Conservation (phyloP, 1,140 invertebrate genomes). For the Copidosoma floridanum region DNA sequence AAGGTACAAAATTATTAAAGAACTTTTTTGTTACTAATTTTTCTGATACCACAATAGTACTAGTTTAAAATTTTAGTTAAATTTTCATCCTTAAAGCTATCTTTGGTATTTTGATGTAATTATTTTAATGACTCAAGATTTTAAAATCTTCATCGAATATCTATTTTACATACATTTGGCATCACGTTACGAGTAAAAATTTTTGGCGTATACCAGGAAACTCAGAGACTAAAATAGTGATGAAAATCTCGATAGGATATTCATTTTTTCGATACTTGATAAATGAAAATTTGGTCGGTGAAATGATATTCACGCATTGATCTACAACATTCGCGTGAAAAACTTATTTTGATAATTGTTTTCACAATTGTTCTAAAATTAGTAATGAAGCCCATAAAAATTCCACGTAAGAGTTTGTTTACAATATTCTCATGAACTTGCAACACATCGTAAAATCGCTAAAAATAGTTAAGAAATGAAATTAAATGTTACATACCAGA, state of each 20-base stretch:
- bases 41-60: not conserved
- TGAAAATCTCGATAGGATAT: no score
- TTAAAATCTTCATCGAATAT: not conserved
- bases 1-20: slow-evolving; percentile 8
- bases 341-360: no score
- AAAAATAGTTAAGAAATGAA: no score
- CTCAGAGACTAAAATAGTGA: no score
- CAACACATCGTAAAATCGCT: no score
- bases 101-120: not conserved
- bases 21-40: not conserved
- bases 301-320: no score
- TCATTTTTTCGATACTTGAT: no score
- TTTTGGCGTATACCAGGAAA: not conserved
- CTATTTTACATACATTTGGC: slow-evolving; percentile 11
- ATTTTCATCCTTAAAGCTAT: slow-evolving; percentile 3
- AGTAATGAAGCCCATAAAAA: not conserved
- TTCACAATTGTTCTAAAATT: slow-evolving; percentile 8
- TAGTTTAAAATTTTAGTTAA: not conserved
- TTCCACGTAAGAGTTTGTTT: not conserved
- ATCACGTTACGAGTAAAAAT: not conserved
- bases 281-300: no score
- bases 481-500: no score
- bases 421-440: no score
- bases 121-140: not conserved
- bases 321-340: no score